phyloP scores from a whole-genome alignment of 1,140 invertebrate species.

The Meloidogyne floridensis region DNA sequence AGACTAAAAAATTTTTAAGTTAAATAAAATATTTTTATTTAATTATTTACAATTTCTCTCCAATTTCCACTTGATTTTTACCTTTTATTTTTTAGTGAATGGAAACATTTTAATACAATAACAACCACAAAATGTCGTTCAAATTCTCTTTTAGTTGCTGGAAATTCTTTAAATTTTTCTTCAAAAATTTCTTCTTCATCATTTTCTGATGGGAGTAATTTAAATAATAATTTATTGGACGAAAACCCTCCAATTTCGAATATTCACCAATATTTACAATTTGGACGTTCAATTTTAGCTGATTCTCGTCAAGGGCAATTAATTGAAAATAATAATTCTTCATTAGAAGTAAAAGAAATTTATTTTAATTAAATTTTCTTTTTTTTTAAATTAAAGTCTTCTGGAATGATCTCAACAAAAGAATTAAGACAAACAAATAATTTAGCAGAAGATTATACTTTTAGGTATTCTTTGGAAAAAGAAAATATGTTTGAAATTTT shows the following conservation, averaged over 20 bases:
- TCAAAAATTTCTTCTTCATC: background rate
- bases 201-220: background rate
- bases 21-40: too few species aligned
- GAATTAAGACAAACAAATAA: background rate
- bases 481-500: background rate
- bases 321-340: background rate
- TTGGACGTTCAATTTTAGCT: constrained; percentile 28
- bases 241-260: constrained; percentile 1
- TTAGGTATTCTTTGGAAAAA: background rate
- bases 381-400: background rate
- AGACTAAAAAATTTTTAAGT: too few species aligned
- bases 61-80: too few species aligned
- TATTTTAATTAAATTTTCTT: background rate
- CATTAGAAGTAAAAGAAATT: background rate
- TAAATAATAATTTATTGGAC: background rate
- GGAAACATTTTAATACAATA: background rate
- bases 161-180: background rate
- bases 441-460: background rate
- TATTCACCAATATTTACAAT: constrained; percentile 18
- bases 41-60: too few species aligned
- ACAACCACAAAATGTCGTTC: background rate
- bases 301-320: background rate
- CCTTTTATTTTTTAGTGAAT: constrained; percentile 7
- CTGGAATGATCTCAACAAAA: background rate
- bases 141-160: too few species aligned